Percentiles rank a stretch among this genome's conserved stretches.
Evolutionary conservation across 2,888 invertebrate genomes (phyloP).

Genomic region (Drosophila infuscata): DNA sequence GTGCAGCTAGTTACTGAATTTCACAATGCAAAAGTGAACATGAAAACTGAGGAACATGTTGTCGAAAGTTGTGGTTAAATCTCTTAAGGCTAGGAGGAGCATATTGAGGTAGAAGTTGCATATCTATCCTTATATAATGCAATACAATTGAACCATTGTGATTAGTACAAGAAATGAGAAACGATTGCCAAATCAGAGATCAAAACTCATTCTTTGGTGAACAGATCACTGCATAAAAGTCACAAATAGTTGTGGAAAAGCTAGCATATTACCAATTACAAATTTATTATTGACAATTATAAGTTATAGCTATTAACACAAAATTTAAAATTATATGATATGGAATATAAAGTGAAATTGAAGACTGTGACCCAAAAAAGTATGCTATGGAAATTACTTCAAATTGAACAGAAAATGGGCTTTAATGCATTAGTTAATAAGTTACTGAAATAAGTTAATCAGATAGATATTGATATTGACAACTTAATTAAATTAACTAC

Average conservation of each 20-base stretch:
- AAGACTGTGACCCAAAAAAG: background rate
- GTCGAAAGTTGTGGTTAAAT: background rate
- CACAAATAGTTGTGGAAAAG: background rate
- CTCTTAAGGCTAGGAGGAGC: background rate
- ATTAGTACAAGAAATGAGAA: background rate
- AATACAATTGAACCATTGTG: background rate
- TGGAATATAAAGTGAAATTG: background rate
- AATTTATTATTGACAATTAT: background rate
- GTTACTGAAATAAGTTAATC: background rate
- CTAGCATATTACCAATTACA: background rate
- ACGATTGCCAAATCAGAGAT: background rate
- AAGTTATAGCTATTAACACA: background rate
- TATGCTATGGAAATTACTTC: background rate
- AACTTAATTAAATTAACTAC: background rate
- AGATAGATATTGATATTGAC: background rate
- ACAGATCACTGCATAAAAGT: background rate
- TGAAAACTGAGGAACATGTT: background rate
- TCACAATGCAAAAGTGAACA: no score
- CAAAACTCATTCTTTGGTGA: background rate
- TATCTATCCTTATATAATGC: no score
- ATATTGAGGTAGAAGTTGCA: background rate
- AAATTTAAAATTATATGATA: no score
- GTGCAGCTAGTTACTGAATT: constrained; percentile 8
- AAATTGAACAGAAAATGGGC: background rate
- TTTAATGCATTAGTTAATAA: background rate